Base-by-base conservation (phyloP, 2,113 vertebrate species). In the Polypterus senegalus region DNA sequence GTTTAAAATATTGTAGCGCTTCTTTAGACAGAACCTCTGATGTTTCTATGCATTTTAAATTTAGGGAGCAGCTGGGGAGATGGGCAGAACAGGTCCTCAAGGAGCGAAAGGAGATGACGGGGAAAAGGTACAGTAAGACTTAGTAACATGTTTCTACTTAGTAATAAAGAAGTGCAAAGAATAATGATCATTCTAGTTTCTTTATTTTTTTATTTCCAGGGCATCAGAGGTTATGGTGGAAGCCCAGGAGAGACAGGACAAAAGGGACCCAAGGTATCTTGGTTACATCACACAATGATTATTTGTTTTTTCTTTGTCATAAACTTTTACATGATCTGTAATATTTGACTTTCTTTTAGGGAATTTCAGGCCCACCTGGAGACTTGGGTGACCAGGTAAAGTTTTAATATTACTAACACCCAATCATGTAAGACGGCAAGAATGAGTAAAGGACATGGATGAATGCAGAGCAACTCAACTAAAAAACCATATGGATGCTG, bases 201-300 rank as follows among this genome's bases (percentile, higher is more conserved):
- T 8, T 7, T 47, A 7, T 47, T 9, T 49, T 65, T 1, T 57
- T 48, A 5, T 45, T 64, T 58, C 3, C 48, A 72, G 70, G 70
- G 70, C 6, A 47, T 64, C 46, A 1, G 27, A 7, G 70, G 70
- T 51, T 72, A 69, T 54, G 46, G 57, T 7, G 70, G 70, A 48
- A 69, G 69, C 60, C 47, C 66, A 9, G 67, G 70, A 43, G 49
- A 67, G 9, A 63, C 65, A 52, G 70, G 70, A 49, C 11, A 48
- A 53, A 72, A 69, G 65, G 70, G 70, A 69, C 10, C 46, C n/a
- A 72, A 72, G 59, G 70, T 69, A 59, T 49, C 27, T 9, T 48
- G 45, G 7, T 5, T 6, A 10, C 4, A 27, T 57, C 44, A 45
- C 45, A 43, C 7, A 57, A n/a, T 43, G 4, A 8, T 44, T 6